Conservation (phyloP, 2,888 invertebrate genomes). For the Drepana falcataria region DNA sequence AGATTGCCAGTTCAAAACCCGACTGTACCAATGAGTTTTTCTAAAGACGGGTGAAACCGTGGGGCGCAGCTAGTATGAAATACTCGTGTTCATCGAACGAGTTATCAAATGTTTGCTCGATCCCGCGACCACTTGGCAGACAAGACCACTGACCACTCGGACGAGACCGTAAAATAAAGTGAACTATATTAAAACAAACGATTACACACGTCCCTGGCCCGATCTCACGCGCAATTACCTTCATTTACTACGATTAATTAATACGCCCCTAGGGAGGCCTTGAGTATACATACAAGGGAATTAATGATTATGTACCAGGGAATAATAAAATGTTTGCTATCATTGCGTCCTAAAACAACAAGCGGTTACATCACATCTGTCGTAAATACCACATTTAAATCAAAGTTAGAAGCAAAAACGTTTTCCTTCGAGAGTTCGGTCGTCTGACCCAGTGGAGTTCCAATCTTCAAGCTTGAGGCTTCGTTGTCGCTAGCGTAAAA, state of each 20-base stretch:
- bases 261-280: slow-evolving; percentile 34
- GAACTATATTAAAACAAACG: slow-evolving; percentile 13
- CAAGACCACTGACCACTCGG: too few relatives aligned
- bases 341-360: slow-evolving; percentile 1
- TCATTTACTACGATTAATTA: slow-evolving; percentile 54
- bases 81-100: too few relatives aligned
- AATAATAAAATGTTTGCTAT: slow-evolving; percentile 3
- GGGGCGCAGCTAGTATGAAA: too few relatives aligned
- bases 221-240: slow-evolving; percentile 47
- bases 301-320: slow-evolving; percentile 35
- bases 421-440: not conserved
- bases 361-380: not conserved
- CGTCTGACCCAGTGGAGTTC: too few relatives aligned
- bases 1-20: too few relatives aligned
- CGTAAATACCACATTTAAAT: not conserved
- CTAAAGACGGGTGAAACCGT: too few relatives aligned
- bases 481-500: too few relatives aligned
- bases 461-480: too few relatives aligned
- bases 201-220: slow-evolving; percentile 22
- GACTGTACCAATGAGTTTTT: too few relatives aligned
- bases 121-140: too few relatives aligned
- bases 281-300: slow-evolving; percentile 36
- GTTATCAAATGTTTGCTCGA: too few relatives aligned
- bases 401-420: not conserved
- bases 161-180: too few relatives aligned